phyloP scores from a whole-genome alignment of 2,888 invertebrate species.

The Agriotes lineatus region DNA sequence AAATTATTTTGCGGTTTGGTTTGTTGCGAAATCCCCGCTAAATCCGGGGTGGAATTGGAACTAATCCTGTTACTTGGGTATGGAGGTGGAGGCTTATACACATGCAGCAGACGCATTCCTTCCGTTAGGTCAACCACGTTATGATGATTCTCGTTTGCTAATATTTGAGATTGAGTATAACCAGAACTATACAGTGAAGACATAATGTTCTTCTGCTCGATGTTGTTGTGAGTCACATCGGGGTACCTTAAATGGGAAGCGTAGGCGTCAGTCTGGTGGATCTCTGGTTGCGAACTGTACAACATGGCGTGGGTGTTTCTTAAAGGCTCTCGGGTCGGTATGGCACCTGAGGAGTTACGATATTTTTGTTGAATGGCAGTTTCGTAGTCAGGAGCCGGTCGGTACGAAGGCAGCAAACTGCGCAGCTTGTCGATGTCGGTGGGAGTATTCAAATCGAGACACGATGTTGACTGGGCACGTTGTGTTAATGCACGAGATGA shows the following conservation, averaged over 20 bases:
- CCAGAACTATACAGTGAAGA: slow-evolving; percentile 48
- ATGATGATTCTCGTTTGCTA: slow-evolving; percentile 52
- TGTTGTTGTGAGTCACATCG: slow-evolving; percentile 73
- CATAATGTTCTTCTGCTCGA: slow-evolving; percentile 58
- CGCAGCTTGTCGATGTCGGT: slow-evolving; percentile 71
- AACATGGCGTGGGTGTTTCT: slow-evolving; percentile 62
- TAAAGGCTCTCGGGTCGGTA: slow-evolving; percentile 54
- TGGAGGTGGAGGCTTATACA: slow-evolving; percentile 88
- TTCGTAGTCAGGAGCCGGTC: slow-evolving; percentile 95
- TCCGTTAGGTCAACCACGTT: slow-evolving; percentile 64
- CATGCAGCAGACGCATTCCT: slow-evolving; percentile 73
- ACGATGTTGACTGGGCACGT: slow-evolving; percentile 75
- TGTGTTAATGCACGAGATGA: slow-evolving; percentile 65
- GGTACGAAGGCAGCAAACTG: slow-evolving; percentile 84
- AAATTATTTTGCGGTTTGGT: slow-evolving; percentile 60
- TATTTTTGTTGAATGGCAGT: slow-evolving; percentile 91
- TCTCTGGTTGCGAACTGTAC: slow-evolving; percentile 82
- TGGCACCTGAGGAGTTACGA: slow-evolving; percentile 70
- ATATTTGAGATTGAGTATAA: slow-evolving; percentile 56
- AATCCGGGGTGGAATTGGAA: slow-evolving; percentile 87
- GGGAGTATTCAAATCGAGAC: slow-evolving; percentile 71
- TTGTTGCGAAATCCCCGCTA: slow-evolving; percentile 78
- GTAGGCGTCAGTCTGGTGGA: slow-evolving; percentile 70
- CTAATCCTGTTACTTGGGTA: slow-evolving; percentile 83
- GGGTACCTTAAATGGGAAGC: slow-evolving; percentile 70